Evolutionary conservation across 1,140 invertebrate species (phyloP), one percentile per base, ranked within the genome.

Genomic region (Caerostris extrusa): DNA sequence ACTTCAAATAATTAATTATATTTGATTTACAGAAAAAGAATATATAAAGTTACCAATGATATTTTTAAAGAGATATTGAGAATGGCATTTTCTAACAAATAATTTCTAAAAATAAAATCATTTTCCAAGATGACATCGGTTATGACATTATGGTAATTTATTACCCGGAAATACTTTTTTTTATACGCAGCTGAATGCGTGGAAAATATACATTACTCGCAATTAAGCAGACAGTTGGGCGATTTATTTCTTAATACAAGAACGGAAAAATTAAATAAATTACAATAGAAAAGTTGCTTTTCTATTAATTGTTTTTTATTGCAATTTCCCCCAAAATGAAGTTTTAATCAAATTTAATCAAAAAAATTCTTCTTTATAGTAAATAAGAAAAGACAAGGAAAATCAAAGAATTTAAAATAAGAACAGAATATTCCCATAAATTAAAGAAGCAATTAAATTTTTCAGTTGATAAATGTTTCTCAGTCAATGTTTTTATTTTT

Each of bases 191-290:
- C 3, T 77, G 12, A 77, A 71, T 50, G 71, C 50, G 34, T 77
- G 34, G 71, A 77, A 77, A 77, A 77, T 77, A 77, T 50, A 53
- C 71, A 77, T 77, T 77, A 77, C 34, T 77, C 53, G 71, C 34
- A 77, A 77, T 77, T 77, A 77, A 77, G 53, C 34, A 19, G 71
- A 77, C 71, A 77, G 53, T 77, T 77, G 34, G 53, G 34, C 71
- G 71, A 50, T 77, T 50, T 77, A 77, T 77, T 77, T 77, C 50
- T 77, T 77, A 77, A 50, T 50, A 50, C 71, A 2, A 10, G 71
- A 12, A 77, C 12, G 71, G 67, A 77, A 77, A 77, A 77, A 77
- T 77, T 77, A 77, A 77, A 77, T 10, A 77, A 53, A 77, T 77
- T 77, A 77, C 53, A 77, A 50, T 50, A 50, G 71, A 77, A 50